Evolutionary conservation across 2,113 vertebrate genomes (phyloP).

Genomic region (Ammodytes dubius): DNA sequence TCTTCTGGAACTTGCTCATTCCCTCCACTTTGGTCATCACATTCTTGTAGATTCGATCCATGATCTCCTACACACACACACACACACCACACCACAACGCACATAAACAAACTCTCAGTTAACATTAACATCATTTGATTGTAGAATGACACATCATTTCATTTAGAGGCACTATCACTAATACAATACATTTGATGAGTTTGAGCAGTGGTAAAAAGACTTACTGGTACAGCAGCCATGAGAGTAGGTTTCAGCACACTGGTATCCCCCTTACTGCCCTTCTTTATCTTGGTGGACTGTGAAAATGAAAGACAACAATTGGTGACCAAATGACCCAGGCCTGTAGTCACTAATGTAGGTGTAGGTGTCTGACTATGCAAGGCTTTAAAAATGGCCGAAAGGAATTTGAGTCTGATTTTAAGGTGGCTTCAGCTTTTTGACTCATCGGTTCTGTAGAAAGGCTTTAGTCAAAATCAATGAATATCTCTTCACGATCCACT

Average conservation of each 20-base stretch:
- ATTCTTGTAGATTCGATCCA: constrained; percentile 99
- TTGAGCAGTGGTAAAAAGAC: constrained; percentile 43
- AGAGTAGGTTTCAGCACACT: constrained; percentile 93
- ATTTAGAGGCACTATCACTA: neutral
- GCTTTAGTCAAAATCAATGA: too few species aligned
- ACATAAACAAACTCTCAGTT: neutral
- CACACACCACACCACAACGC: neutral
- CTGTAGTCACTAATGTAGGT: neutral
- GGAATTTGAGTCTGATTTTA: neutral
- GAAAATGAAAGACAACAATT: constrained; percentile 23
- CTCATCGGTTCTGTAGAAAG: too few species aligned
- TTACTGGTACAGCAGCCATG: constrained; percentile 98
- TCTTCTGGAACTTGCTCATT: constrained; percentile 93
- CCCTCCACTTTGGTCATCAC: constrained; percentile 98
- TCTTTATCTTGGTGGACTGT: constrained; percentile 99
- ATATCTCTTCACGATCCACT: too few species aligned
- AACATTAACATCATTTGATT: neutral
- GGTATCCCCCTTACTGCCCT: constrained; percentile 97
- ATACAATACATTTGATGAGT: neutral
- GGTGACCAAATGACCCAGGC: neutral
- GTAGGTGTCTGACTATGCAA: neutral
- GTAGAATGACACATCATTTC: neutral
- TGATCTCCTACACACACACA: constrained; percentile 90
- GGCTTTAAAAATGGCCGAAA: neutral
- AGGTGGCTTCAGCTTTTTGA: neutral